Base-by-base conservation (phyloP, 2,113 vertebrate species). In the Phasianus colchicus region DNA sequence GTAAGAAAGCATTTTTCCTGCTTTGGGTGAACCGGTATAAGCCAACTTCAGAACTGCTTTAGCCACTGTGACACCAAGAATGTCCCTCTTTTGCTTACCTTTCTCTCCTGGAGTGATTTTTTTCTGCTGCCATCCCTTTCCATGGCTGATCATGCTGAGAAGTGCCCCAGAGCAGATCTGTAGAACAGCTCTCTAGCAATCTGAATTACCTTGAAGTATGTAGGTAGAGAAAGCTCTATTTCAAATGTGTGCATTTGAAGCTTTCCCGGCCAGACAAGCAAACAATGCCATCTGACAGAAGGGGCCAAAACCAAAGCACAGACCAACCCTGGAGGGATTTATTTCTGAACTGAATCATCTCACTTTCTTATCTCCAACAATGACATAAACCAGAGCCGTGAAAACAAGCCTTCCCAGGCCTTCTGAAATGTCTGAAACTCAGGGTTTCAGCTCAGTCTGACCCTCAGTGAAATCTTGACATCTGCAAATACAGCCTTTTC, bases 401-500 rank as follows among this genome's bases (percentile, higher is more conserved):
- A 89, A 95, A 92, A 83, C 72, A 89, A 80, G 47, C 55, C 60
- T 89, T 92, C 87, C 74, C 78, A 88, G 40, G 61, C 79, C 60
- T 83, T 84, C 93, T 93, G 86, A 95, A 95, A 79, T 42, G 58
- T 79, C 75, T 95, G 85, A 88, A 67, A 90, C 88, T 96, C 79
- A 79, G 38, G 57, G 88, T 78, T 93, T 90, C 13, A 0, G 73
- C 36, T 96, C 85, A 81, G 79, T 57, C 69, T 80, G 93, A 94
- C 90, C 88, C 70, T 72, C 43, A 47, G 52, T 86, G 86, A 95
- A 92, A 93, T 86, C 83, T 55, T 96, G 94, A 95, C 94, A 92
- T 91, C 91, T 82, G 69, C 80, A 95, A 96, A 95, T 83, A 77
- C 77, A 57, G 65, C 65, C 70, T 17, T 95, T 96, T 95, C 90